Base-by-base conservation (phyloP, 1,140 invertebrate genomes). In the Wiebesia pumilae region DNA sequence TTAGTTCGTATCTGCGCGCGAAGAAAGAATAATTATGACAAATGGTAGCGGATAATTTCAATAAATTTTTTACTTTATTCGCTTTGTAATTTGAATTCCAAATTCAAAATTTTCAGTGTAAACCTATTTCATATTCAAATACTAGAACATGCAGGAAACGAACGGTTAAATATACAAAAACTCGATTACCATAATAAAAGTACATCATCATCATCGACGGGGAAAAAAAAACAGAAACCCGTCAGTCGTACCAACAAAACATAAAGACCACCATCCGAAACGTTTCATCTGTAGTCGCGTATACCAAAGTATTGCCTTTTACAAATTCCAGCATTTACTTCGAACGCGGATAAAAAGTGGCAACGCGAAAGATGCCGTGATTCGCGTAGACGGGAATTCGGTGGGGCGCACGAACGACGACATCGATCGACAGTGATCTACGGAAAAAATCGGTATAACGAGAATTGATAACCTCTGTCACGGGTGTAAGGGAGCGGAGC, bases 391-490 rank as follows among this genome's bases (percentile, higher is more conserved):
- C 33, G 7, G 40, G 58, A 79, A 58, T 71, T 71, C 16, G 69
- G 35, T 38, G 35, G 35, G 14, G 10, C 19, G 33, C 33, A 1
- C 24, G 40, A 24, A 21, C 58, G 58, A 7, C 27, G 24, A 16
- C 51, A 14, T 24, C 43, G n/a, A 43, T 27, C 30, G 38, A 14
- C 16, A 33, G 9, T 43, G 33, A 40, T 62, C 30, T 24, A 19
- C 24, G 75, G 27, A 87, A 81, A 84, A 81, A 87, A 75, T 87
- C 67, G 6, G 27, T 54, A 43, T 80, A 84, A 87, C 86, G 47
- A 87, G 82, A 67, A 87, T 87, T 87, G 81, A 87, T 87, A 82
- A 87, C 79, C 43, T 58, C 33, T 24, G 51, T 10, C 24, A 27
- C 6, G 58, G 27, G 4, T 27, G 43, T 14, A 14, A 47, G 43